These are phyloP conservation scores for Actenoides hombroni DNA, from an alignment of 2,113 vertebrate species.

Conservation along the genomic window DNA sequence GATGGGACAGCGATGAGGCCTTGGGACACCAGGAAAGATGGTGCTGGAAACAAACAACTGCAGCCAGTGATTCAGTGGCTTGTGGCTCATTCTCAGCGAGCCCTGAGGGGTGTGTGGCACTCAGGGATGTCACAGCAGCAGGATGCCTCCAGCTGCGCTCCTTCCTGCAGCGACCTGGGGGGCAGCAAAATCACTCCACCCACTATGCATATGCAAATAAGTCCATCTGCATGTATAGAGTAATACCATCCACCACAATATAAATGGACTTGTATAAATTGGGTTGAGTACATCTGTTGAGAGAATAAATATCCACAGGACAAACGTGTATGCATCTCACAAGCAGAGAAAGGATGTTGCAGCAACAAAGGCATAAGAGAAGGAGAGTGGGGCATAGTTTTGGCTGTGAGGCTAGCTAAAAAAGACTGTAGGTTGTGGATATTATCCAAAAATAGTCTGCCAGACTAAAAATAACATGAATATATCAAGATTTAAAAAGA, in stretches of 20 bases:
- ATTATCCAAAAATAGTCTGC: background rate
- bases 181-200: background rate
- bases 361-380: background rate
- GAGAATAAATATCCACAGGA: background rate
- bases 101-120: fast-evolving
- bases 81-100: background rate
- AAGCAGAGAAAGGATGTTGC: background rate
- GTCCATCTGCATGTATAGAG: background rate
- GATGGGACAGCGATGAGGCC: fast-evolving
- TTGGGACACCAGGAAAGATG: background rate
- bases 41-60: background rate
- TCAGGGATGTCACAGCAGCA: background rate
- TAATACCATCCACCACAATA: background rate
- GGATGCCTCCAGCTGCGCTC: fast-evolving
- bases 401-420: background rate
- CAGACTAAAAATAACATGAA: background rate
- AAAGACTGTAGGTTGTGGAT: background rate
- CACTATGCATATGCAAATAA: background rate
- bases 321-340: background rate
- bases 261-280: background rate
- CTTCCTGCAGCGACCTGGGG: background rate
- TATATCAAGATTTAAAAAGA: background rate
- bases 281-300: background rate
- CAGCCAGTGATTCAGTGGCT: background rate
- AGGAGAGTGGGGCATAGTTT: background rate